Conservation (phyloP, 2,888 invertebrate species). For the Coleophora flavipennella region DNA sequence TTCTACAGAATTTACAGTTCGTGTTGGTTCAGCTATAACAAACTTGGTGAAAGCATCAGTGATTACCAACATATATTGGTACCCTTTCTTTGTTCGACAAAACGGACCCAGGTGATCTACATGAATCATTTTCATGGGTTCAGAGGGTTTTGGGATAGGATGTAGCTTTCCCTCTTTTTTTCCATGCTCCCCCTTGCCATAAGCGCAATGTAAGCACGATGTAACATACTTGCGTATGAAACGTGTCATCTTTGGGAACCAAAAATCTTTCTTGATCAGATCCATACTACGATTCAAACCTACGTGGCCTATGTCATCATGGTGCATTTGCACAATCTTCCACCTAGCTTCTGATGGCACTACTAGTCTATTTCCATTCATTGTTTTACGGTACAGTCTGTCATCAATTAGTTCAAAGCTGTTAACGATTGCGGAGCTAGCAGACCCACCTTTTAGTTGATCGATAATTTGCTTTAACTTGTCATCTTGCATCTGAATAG, state of each 20-base stretch:
- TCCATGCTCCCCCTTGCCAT: constrained; percentile 20
- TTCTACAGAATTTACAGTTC: constrained; percentile 13
- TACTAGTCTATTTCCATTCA: constrained; percentile 22
- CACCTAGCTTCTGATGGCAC: constrained; percentile 24
- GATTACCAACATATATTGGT: constrained; percentile 19
- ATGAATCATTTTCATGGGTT: constrained; percentile 16
- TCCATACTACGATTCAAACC: constrained; percentile 18
- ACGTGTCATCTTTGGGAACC: constrained; percentile 25
- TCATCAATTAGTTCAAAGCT: constrained; percentile 13
- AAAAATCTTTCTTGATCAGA: constrained; percentile 23
- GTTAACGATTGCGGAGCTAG: constrained; percentile 11
- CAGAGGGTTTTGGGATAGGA: constrained; percentile 18
- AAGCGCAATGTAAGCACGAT: constrained; percentile 27
- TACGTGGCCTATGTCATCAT: constrained; percentile 31
- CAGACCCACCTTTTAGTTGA: constrained; percentile 8
- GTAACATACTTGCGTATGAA: constrained; percentile 22
- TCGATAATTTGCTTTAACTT: constrained; percentile 12
- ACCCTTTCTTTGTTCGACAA: constrained; percentile 13
- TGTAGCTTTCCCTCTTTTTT: constrained; percentile 14
- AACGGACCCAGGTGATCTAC: constrained; percentile 21
- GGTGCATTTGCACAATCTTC: constrained; percentile 25
- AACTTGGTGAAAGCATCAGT: constrained; percentile 9
- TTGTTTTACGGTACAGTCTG: constrained; percentile 17
- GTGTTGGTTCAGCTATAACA: constrained; percentile 15
- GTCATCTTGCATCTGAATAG: constrained; percentile 16